Evolutionary conservation across 2,797 vertebrate species (phyloP).

Genomic region (Diplodus sargus): DNA sequence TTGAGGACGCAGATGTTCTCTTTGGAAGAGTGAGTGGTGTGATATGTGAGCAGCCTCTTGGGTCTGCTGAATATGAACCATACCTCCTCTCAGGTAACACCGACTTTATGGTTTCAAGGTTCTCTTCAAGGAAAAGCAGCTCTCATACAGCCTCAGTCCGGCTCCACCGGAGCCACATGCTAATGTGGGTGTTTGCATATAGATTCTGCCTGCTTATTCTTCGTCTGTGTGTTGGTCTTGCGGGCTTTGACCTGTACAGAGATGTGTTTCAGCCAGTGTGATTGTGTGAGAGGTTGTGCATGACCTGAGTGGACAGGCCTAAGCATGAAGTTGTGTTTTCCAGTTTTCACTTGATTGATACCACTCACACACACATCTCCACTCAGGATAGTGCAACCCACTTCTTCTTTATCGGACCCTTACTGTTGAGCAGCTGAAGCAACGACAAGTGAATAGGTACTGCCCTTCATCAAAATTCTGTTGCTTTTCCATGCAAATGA

Average conservation of each 20-base stretch:
- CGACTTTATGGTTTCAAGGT: conserved; percentile 52
- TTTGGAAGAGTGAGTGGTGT: conserved; percentile 42
- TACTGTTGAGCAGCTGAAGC: background rate
- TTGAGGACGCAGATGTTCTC: conserved; percentile 61
- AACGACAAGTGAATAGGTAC: conserved; percentile 8
- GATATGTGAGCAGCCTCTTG: conserved; percentile 45
- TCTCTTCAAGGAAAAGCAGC: conserved; percentile 36
- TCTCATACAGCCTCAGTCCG: conserved; percentile 14
- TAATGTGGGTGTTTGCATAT: conserved; percentile 28
- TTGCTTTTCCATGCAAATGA: conserved; percentile 53
- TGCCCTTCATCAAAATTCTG: conserved; percentile 29
- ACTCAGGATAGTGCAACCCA: background rate
- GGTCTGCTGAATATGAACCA: conserved; percentile 48
- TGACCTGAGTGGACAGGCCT: conserved; percentile 33
- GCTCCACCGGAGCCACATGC: conserved; percentile 17
- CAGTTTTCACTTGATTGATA: conserved; percentile 38
- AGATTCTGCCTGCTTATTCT: conserved; percentile 15
- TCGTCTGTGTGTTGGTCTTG: conserved; percentile 25
- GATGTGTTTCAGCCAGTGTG: conserved; percentile 25
- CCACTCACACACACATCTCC: conserved; percentile 1
- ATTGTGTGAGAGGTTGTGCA: conserved; percentile 28
- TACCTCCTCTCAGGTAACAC: conserved; percentile 50
- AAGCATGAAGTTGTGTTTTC: conserved; percentile 34
- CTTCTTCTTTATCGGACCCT: conserved; percentile 2
- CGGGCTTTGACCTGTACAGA: conserved; percentile 39